Conservation (phyloP, 2,797 vertebrate species). For the Crocodylus rhombifer region DNA sequence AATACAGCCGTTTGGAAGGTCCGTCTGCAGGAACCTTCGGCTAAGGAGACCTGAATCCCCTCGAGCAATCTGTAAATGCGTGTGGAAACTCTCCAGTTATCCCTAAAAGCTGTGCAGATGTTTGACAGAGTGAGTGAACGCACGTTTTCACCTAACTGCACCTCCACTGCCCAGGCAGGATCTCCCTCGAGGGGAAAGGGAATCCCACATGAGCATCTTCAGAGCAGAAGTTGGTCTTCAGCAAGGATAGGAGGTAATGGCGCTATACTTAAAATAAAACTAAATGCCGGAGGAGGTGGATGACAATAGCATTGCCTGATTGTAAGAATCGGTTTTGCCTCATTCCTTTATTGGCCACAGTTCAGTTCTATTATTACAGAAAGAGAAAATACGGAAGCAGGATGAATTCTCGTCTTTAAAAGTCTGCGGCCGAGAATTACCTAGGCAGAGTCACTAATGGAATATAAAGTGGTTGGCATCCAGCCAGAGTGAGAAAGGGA, state of each 20-base stretch:
- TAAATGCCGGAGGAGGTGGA: neutral
- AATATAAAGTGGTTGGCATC: conserved; percentile 45
- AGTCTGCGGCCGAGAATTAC: conserved; percentile 48
- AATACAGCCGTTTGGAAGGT: neutral
- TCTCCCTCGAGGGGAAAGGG: conserved; percentile 20
- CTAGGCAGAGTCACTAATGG: conserved; percentile 60
- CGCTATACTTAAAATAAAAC: neutral
- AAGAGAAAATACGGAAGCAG: conserved; percentile 41
- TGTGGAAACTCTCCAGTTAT: neutral
- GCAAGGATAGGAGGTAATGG: neutral
- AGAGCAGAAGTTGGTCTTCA: neutral
- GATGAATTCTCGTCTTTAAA: conserved; percentile 32
- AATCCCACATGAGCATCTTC: neutral
- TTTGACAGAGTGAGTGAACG: conserved; percentile 2
- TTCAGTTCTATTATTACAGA: neutral
- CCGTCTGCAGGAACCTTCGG: neutral
- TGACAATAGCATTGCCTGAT: neutral
- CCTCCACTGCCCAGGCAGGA: conserved; percentile 1
- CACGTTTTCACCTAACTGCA: neutral
- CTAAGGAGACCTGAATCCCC: neutral
- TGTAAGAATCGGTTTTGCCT: neutral
- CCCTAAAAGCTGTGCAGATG: neutral
- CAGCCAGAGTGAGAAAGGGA: conserved; percentile 39
- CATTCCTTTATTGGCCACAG: neutral
- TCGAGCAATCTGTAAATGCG: neutral